These are phyloP conservation scores for Polydrusus pterygomalis DNA, from an alignment of 2,888 invertebrate species.

Conservation along the genomic window DNA sequence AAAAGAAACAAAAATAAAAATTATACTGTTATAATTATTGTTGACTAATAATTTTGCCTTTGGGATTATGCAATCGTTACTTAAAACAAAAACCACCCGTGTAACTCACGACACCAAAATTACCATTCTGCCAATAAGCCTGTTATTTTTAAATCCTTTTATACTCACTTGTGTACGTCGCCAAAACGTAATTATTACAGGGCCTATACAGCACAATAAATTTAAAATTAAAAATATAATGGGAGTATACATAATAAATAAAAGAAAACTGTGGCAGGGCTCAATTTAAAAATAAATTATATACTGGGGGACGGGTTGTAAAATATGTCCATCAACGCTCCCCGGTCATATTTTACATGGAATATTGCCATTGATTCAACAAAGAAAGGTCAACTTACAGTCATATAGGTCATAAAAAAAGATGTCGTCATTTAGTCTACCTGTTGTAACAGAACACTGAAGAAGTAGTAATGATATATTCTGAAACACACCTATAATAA, in stretches of 20 bases:
- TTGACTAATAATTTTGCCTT: too few species aligned
- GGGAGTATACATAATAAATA: slow-evolving; percentile 52
- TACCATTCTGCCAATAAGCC: slow-evolving; percentile 35
- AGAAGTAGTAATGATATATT: too few species aligned
- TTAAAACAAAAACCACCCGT: not conserved
- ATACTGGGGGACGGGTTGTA: slow-evolving; percentile 59
- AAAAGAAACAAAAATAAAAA: too few species aligned
- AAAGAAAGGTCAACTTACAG: slow-evolving; percentile 51
- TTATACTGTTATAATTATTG: too few species aligned
- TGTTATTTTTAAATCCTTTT: slow-evolving; percentile 46
- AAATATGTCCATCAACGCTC: slow-evolving; percentile 62
- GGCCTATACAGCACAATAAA: slow-evolving; percentile 47
- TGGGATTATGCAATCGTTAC: too few species aligned
- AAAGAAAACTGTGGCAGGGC: slow-evolving; percentile 50
- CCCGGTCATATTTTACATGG: slow-evolving; percentile 60
- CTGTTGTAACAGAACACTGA: not conserved
- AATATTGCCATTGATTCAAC: slow-evolving; percentile 61
- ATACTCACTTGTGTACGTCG: slow-evolving; percentile 21
- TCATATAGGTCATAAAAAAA: slow-evolving; percentile 14
- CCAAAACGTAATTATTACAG: slow-evolving; percentile 48
- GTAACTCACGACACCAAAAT: not conserved
- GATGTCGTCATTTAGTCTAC: slow-evolving; percentile 1
- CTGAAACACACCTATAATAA: too few species aligned
- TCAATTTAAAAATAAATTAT: slow-evolving; percentile 63
- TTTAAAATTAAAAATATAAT: slow-evolving; percentile 50